These are phyloP conservation scores for Zaprionus capensis DNA, from an alignment of 1,140 invertebrate genomes.

Conservation along the genomic window DNA sequence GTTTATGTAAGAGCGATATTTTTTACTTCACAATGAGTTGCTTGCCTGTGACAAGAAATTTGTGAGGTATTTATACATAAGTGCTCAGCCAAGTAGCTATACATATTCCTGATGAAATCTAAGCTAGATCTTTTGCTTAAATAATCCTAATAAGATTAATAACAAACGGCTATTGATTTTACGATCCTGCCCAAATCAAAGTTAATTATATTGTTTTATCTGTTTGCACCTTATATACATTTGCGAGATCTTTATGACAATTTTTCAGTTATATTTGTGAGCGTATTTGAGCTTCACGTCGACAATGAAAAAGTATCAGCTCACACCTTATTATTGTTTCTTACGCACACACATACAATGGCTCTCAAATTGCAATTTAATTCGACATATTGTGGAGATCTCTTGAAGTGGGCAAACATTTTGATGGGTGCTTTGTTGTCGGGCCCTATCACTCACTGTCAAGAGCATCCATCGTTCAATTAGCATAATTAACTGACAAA, in stretches of 20 bases:
- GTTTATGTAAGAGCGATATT: neutral
- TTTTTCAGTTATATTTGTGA: neutral
- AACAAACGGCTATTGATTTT: neutral
- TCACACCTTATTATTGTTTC: conserved; percentile 36
- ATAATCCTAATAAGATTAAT: no score
- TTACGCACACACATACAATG: conserved; percentile 26
- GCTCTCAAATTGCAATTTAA: conserved; percentile 77
- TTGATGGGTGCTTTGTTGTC: conserved; percentile 57
- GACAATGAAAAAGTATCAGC: neutral
- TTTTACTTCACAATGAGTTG: neutral
- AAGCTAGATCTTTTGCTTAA: neutral
- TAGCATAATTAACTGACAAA: conserved; percentile 79
- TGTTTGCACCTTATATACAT: neutral
- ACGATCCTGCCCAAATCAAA: neutral
- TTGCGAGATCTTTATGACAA: neutral
- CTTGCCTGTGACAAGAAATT: neutral
- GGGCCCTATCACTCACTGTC: conserved; percentile 75
- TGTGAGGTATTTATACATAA: neutral
- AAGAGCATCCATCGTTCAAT: conserved; percentile 79
- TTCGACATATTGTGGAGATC: conserved; percentile 59
- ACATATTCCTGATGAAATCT: neutral
- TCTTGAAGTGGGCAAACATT: conserved; percentile 67
- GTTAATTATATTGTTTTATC: neutral
- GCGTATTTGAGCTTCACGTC: neutral
- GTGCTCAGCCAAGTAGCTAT: neutral